These are phyloP conservation scores for Cladopsammia gracilis DNA, from an alignment of 64 coral and sea anemone genomes.

Conservation along the genomic window DNA sequence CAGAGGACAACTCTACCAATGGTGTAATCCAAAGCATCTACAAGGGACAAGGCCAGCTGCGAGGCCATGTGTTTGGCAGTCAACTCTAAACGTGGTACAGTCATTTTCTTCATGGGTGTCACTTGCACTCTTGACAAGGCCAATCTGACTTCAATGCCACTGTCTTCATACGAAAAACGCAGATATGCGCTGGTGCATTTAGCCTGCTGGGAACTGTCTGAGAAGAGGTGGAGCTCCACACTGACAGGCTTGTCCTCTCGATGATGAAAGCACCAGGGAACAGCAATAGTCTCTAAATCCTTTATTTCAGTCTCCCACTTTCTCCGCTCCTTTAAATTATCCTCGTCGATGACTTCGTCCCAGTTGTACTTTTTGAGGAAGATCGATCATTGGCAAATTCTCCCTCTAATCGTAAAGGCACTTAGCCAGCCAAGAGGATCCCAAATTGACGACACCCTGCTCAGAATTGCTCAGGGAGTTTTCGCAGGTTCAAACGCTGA, in stretches of 20 bases:
- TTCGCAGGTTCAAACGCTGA: background rate
- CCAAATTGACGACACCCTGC: constrained; percentile 35
- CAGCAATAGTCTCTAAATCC: background rate
- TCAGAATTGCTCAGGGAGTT: background rate
- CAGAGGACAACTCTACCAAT: constrained; percentile 29
- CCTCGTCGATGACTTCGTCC: constrained; percentile 16
- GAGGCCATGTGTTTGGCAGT: constrained; percentile 4
- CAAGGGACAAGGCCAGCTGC: constrained; percentile 8
- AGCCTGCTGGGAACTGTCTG: constrained; percentile 1
- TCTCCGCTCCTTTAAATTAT: constrained; percentile 19
- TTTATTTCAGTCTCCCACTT: constrained; percentile 9
- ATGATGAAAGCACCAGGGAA: too few species aligned
- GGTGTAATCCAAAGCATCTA: background rate
- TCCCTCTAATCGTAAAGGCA: constrained; percentile 40
- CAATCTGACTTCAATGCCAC: background rate
- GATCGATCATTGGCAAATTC: constrained; percentile 34
- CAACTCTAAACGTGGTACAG: constrained; percentile 49
- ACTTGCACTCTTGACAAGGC: background rate
- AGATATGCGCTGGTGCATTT: background rate
- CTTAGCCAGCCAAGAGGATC: constrained; percentile 36
- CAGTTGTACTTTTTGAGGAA: constrained; percentile 33
- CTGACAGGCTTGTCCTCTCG: background rate
- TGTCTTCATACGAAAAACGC: background rate
- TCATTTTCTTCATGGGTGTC: background rate
- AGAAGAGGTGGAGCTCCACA: background rate